Base-by-base conservation (phyloP, 1,140 invertebrate genomes). In the Steinernema feltiae region DNA sequence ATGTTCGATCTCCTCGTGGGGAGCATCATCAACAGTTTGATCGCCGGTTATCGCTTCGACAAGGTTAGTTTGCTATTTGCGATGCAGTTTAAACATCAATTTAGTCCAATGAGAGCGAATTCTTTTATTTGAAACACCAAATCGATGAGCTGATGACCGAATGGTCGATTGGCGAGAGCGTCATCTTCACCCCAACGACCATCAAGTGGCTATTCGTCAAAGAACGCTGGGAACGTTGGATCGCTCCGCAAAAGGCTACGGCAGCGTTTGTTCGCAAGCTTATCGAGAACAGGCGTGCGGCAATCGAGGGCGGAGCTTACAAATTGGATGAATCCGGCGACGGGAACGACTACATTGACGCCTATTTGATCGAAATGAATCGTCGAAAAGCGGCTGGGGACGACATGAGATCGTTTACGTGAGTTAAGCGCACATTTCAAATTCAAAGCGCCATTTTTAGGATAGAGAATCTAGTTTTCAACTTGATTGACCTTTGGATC, bases 261-360 rank as follows among this genome's bases (percentile, higher is more conserved):
- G 35, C 18, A 7, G 7, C 35, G 7, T 41, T 41, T 41, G 18
- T 18, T 7, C 35, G 7, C 7, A 41, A 41, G 18, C 35, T 41
- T 41, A 7, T 7, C 18, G 35, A 41, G 7, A 15, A 3, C 24
- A 63, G 53, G 53, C 48, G 53, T 24, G 17, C 0, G 35, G 71
- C 27, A 15, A 74, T 63, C 32, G 88, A 81, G 87, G 15, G 82
- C 85, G 75, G 84, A 88, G 30, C 69, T 73, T 1, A 82, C 72
- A 30, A 85, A 70, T 84, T 90, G 29, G 63, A 88, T 88, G 35
- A 87, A 87, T 30, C 71, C 15, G 73, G 69, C 17, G 76, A 86
- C 7, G 79, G 82, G 18, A 81, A 87, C 48, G 88, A 89, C 79
- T 87, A 89, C 74, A 89, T 89, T 30, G 89, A 89, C 73, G 84